These are phyloP conservation scores for Psittacara wagleri DNA, from an alignment of 2,113 vertebrate genomes.

Conservation along the genomic window DNA sequence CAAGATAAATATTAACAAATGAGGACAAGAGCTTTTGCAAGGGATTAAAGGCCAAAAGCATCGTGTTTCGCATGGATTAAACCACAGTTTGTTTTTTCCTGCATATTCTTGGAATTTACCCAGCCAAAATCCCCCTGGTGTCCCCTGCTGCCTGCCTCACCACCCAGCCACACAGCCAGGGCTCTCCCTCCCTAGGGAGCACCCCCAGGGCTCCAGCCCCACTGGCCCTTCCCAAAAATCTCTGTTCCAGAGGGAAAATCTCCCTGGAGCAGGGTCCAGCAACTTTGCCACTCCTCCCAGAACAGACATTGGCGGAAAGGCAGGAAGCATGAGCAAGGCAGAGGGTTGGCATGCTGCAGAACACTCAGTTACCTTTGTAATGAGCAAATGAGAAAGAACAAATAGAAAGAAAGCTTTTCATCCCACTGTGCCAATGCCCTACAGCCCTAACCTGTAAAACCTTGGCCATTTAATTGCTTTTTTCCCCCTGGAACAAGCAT, in stretches of 20 bases:
- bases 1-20: neutral
- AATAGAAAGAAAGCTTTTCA: neutral
- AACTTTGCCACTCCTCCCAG: neutral
- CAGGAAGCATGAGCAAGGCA: neutral
- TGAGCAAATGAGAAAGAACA: neutral
- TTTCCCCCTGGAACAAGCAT: neutral
- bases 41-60: neutral
- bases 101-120: neutral
- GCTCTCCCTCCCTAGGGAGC: neutral
- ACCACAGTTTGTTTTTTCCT: neutral
- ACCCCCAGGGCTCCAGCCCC: neutral
- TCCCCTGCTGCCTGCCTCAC: neutral
- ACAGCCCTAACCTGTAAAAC: neutral
- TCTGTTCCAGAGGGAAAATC: neutral
- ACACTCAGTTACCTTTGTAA: too few species aligned
- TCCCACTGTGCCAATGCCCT: neutral
- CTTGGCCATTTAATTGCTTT: neutral
- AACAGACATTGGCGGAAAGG: accelerated
- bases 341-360: neutral
- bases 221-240: neutral
- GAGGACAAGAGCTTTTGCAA: neutral
- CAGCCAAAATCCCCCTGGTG: neutral
- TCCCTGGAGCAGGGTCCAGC: accelerated
- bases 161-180: accelerated
- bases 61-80: neutral